Base-by-base conservation (phyloP, 2,888 invertebrate genomes). In the Prosopocoilus inquinatus region DNA sequence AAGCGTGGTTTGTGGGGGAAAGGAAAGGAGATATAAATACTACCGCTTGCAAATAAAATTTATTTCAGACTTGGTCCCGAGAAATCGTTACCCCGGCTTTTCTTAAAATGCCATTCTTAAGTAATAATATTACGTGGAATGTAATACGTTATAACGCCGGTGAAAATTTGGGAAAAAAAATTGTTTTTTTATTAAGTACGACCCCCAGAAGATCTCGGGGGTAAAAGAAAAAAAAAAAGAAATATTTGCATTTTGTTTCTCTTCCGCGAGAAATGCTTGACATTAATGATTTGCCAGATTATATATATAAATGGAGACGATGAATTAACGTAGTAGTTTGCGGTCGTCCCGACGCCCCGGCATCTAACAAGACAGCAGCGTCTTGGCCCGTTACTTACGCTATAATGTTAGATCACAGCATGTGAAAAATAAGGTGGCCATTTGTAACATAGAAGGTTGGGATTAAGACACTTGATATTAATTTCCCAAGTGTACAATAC, bases 381-480 rank as follows among this genome's bases (percentile, higher is more conserved):
- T 67, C 68, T 70, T 67, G 70, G 70, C 68, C 70, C 69, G 70
- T 65, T 65, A 61, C 70, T 71, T 70, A 67, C 70, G 70, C 70
- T 64, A 70, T 73, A 74, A 75, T 73, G 72, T 71, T 73, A 69
- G 74, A 74, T 75, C 73, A 70, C 74, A 73, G 71, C 65, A 73
- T 72, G 73, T 74, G 75, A 75, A 75, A 75, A 76, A 75, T 75
- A 74, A 73, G 71, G 71, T 70, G 69, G 73, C 74, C 70, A 73
- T 75, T 75, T 74, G 71, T 74, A 71, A 69, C 73, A 70, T 71
- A 73, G 71, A 70, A 73, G 74, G 74, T 71, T 70, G 74, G 76
- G 75, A 76, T 76, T 77, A 77, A 76, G 76, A 76, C 76, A 76
- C 76, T 76, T 76, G 76, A 76, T 76, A 77, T 77, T 77, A 77